Conservation (phyloP, 2,888 invertebrate genomes). For the Drosophila algonquin region DNA sequence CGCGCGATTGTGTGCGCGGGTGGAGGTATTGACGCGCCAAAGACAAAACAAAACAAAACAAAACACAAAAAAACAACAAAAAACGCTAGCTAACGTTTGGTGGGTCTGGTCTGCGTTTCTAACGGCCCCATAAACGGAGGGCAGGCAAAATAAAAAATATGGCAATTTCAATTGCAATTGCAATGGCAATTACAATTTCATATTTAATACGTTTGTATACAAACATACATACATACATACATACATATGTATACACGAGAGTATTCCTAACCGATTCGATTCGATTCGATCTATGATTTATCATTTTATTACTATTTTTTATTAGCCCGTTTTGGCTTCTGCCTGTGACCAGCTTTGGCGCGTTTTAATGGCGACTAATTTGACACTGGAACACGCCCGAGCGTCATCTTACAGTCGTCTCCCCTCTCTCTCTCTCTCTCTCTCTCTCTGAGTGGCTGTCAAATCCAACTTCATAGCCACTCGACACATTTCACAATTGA, state of each 20-base stretch:
- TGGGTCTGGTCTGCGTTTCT: neutral
- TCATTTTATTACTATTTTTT: constrained; percentile 42
- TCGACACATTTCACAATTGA: constrained; percentile 68
- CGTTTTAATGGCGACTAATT: constrained; percentile 67
- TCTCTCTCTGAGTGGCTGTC: constrained; percentile 55
- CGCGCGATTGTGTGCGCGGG: constrained; percentile 58
- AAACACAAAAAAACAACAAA: constrained; percentile 11
- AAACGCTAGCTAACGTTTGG: neutral
- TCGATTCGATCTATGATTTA: constrained; percentile 63
- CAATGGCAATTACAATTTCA: constrained; percentile 36
- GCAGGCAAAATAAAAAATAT: neutral
- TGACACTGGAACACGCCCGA: constrained; percentile 73
- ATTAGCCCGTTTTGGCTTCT: constrained; percentile 18
- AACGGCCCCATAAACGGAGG: neutral
- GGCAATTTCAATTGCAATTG: constrained; percentile 17
- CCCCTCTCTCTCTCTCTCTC: constrained; percentile 12
- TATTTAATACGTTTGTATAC: constrained; percentile 45
- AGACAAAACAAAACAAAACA: constrained; percentile 36
- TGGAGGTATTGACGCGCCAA: constrained; percentile 58
- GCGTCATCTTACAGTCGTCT: constrained; percentile 20
- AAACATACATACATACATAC: neutral
- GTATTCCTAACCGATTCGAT: constrained; percentile 16
- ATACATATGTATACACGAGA: constrained; percentile 9
- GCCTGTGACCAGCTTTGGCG: constrained; percentile 21
- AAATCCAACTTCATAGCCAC: constrained; percentile 64